Evolutionary conservation across 2,113 vertebrate species (phyloP).

Genomic region (Sisor rabdophorus): DNA sequence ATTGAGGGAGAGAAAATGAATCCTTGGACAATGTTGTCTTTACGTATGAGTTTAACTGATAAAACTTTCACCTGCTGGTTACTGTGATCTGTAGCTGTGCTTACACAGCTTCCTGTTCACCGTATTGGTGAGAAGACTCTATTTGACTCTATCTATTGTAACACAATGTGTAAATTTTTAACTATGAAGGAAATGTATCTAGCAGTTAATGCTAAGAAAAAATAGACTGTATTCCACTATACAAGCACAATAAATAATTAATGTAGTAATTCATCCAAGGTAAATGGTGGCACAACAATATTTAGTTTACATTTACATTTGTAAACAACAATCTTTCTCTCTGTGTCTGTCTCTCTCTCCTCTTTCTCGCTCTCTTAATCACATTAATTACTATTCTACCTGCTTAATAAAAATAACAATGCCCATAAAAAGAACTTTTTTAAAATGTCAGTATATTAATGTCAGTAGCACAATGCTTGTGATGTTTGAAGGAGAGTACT

Average conservation of each 20-base stretch:
- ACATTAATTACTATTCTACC: too few relatives aligned
- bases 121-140: not conserved
- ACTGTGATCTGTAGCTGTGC: not conserved
- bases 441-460: too few relatives aligned
- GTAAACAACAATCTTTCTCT: too few relatives aligned
- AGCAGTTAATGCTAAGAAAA: not conserved
- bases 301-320: not conserved
- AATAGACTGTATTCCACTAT: not conserved
- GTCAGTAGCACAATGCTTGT: too few relatives aligned
- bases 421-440: too few relatives aligned
- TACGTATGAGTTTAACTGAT: not conserved
- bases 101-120: not conserved
- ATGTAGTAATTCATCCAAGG: not conserved
- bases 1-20: not conserved
- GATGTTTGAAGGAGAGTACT: too few relatives aligned
- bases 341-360: too few relatives aligned
- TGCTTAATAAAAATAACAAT: too few relatives aligned
- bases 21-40: constrained; percentile 2
- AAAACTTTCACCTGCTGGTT: constrained; percentile 23
- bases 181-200: not conserved
- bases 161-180: too few relatives aligned
- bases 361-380: too few relatives aligned
- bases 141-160: not conserved
- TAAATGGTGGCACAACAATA: not conserved
- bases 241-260: not conserved